phyloP scores from a whole-genome alignment of 2,888 invertebrate genomes.

The Aspidiotus destructor region DNA sequence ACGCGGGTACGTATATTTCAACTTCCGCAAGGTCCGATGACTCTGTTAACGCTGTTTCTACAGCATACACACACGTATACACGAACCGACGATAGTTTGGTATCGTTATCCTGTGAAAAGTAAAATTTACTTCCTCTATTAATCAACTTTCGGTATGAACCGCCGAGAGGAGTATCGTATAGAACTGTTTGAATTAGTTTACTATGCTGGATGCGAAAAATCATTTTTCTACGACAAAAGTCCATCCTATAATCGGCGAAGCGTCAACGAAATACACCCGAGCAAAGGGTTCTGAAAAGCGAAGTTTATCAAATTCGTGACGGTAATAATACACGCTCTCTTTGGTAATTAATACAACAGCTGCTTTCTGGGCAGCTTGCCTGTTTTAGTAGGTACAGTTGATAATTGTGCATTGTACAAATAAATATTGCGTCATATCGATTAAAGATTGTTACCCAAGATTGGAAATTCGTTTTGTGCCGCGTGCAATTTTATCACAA shows the following conservation, averaged over 20 bases:
- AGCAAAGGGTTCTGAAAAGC: background rate
- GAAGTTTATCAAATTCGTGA: background rate
- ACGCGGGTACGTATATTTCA: no score
- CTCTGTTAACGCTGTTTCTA: no score
- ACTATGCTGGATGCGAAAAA: background rate
- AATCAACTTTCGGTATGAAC: background rate
- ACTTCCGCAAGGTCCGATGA: no score
- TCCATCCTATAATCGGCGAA: conserved; percentile 4
- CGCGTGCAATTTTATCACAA: no score
- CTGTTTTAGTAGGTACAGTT: no score
- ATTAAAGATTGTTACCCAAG: no score
- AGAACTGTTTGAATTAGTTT: background rate
- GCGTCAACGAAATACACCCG: background rate
- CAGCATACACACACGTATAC: background rate
- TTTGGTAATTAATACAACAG: conserved; percentile 4
- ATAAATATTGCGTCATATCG: no score
- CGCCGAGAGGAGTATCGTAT: background rate
- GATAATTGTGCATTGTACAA: no score
- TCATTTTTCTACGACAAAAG: conserved; percentile 4
- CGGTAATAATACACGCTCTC: background rate
- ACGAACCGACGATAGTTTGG: background rate
- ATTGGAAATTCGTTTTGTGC: no score
- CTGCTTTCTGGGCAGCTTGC: background rate
- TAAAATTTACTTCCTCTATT: background rate
- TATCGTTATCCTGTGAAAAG: background rate